These are phyloP conservation scores for Leptothorax acervorum DNA, from an alignment of 2,888 invertebrate genomes.

Conservation along the genomic window DNA sequence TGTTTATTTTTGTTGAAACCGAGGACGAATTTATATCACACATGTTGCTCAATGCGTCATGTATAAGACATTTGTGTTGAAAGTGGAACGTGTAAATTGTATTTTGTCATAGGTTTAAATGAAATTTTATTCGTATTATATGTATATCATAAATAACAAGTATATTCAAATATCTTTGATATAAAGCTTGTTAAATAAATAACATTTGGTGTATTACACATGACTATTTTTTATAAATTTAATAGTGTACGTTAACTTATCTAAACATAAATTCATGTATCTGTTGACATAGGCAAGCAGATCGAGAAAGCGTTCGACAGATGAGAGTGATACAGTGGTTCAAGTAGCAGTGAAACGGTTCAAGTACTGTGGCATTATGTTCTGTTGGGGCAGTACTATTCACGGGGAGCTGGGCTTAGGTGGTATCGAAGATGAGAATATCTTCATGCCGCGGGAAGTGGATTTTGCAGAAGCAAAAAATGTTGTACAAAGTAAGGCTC, in stretches of 20 bases:
- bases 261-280: neutral
- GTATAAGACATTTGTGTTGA: neutral
- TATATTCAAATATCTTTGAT: neutral
- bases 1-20: neutral
- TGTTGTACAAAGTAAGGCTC: constrained; percentile 84
- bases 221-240: constrained; percentile 5
- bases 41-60: neutral
- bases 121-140: neutral
- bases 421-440: constrained; percentile 91
- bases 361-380: constrained; percentile 85
- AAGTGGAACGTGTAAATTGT: neutral
- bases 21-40: neutral
- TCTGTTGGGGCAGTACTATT: constrained; percentile 92
- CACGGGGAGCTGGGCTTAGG: constrained; percentile 93
- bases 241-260: neutral
- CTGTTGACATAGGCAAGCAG: constrained; percentile 74
- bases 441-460: constrained; percentile 86
- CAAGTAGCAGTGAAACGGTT: constrained; percentile 46
- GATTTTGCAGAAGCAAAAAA: constrained; percentile 83
- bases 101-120: neutral
- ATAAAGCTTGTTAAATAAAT: neutral
- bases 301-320: constrained; percentile 76
- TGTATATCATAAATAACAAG: neutral
- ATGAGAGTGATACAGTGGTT: constrained; percentile 48
- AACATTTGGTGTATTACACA: neutral